Conservation (phyloP, 1,140 invertebrate genomes). For the Hyposmocoma kahamanoa region DNA sequence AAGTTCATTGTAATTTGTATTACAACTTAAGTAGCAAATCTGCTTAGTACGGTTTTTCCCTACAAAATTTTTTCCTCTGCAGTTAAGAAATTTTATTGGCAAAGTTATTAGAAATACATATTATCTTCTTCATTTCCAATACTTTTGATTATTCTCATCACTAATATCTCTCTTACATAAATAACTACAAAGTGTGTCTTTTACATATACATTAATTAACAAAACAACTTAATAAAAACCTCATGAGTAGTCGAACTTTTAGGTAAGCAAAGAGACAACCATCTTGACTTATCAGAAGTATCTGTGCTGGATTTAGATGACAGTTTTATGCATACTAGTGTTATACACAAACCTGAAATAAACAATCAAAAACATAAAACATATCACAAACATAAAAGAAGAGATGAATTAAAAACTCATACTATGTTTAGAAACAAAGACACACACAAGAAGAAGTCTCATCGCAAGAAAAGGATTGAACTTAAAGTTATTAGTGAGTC, state of each 20-base stretch:
- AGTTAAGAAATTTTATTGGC: no score
- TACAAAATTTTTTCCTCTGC: no score
- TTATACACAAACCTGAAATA: slow-evolving; percentile 7
- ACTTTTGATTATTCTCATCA: no score
- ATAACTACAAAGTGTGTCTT: no score
- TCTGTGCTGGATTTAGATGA: slow-evolving; percentile 39
- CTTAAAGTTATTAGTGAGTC: slow-evolving; percentile 38
- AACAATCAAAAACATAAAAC: slow-evolving; percentile 27
- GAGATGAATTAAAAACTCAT: slow-evolving; percentile 19
- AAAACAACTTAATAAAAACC: no score
- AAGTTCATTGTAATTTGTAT: no score
- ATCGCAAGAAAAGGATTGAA: slow-evolving; percentile 29
- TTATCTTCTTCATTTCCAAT: no score
- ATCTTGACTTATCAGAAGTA: slow-evolving; percentile 37
- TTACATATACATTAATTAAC: no score
- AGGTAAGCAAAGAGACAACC: slow-evolving; percentile 34
- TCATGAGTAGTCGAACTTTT: slow-evolving; percentile 22
- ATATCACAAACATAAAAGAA: slow-evolving; percentile 35
- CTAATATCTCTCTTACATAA: no score
- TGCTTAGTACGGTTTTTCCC: no score
- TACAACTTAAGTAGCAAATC: no score
- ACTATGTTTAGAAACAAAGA: slow-evolving; percentile 29
- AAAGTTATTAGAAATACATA: no score
- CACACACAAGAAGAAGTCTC: slow-evolving; percentile 36
- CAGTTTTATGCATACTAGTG: slow-evolving; percentile 15